Evolutionary conservation across 2,113 vertebrate genomes (phyloP).

Genomic region (Lamprologus sp.): DNA sequence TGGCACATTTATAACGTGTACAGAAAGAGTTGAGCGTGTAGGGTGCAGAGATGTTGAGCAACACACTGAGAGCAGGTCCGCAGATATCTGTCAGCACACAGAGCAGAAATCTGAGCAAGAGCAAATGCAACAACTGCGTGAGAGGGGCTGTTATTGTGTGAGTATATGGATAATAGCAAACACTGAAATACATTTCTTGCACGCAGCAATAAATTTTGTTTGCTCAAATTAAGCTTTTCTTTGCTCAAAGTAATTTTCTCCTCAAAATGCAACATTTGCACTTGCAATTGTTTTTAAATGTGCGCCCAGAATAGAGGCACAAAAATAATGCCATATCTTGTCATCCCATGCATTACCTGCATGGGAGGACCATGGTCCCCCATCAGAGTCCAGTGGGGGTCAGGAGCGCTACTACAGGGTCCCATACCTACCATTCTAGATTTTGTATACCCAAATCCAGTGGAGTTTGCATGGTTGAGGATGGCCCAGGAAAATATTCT

Average conservation of each 20-base stretch:
- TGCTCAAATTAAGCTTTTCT: not conserved
- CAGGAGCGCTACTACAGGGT: not conserved
- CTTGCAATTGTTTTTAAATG: accelerated
- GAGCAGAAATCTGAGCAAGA: not conserved
- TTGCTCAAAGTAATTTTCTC: not conserved
- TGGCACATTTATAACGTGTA: not conserved
- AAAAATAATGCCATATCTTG: not conserved
- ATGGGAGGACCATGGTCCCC: not conserved
- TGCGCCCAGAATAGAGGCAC: not conserved
- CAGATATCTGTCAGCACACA: not conserved
- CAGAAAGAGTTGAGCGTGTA: not conserved
- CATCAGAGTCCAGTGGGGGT: not conserved
- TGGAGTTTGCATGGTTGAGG: not conserved
- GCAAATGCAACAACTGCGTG: not conserved
- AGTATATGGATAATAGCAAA: not conserved
- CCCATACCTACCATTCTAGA: not conserved
- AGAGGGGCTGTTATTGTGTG: not conserved
- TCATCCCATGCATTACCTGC: not conserved
- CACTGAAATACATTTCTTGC: not conserved
- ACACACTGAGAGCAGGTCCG: not conserved
- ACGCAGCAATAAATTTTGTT: not conserved
- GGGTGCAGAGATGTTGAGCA: not conserved
- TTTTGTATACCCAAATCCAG: not conserved
- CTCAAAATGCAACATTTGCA: not conserved
- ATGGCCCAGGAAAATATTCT: not conserved